Base-by-base conservation (phyloP, 2,888 invertebrate species). In the Ectemnius lituratus region DNA sequence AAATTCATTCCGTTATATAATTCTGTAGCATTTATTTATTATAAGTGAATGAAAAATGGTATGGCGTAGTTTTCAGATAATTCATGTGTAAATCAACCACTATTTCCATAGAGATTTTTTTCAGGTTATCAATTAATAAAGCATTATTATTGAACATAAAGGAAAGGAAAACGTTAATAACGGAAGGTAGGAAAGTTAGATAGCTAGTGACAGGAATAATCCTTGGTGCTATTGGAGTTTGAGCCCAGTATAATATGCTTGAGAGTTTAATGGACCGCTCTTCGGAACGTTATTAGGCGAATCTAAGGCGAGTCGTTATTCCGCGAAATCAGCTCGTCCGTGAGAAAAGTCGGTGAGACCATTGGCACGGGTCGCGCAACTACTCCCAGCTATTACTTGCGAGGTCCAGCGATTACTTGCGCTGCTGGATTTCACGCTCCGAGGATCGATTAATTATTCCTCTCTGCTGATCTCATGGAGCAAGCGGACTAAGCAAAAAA, bases 401-500 rank as follows among this genome's bases (percentile, higher is more conserved):
- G 6, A 37, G 5, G 37, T 8, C 37, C 37, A 8, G 37, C 37
- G 37, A 37, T 73, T 73, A 70, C 70, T 52, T 28, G 71, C 66
- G 77, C 77, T 74, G 74, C 64, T 70, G 69, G 75, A 76, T 80
- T 83, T 82, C 78, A 78, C 78, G 82, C 78, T 80, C 65, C 73
- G 80, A 62, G 74, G 76, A 73, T 73, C 78, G 83, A 82, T 80
- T 82, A 83, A 83, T 82, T 82, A 78, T 83, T 82, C 68, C 60
- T 56, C 16, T 11, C 37, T 4, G 37, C 37, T 16, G 13, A 46
- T 20, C 65, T 20, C 62, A n/a, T 6, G 57, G 16, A 14, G 52
- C 16, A 64, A 45, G 47, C 5, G 18, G 6, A 27, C 52, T 52
- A 52, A 14, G 37, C 49, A 68, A 57, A 64, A 67, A 62, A 28